Evolutionary conservation across 2,888 invertebrate species (phyloP).

Genomic region (Suillia variegata): DNA sequence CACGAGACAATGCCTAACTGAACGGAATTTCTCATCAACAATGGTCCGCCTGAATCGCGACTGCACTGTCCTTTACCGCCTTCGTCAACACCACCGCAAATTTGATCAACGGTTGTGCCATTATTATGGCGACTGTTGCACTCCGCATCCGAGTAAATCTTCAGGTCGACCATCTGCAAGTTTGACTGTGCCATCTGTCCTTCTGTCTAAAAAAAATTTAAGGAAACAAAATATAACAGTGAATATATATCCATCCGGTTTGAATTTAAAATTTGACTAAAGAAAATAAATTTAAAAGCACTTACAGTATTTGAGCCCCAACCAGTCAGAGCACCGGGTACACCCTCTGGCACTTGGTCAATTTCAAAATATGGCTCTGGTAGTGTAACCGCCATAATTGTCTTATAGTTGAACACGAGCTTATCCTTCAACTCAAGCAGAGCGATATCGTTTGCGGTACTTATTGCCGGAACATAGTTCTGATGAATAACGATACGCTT

Average conservation of each 20-base stretch:
- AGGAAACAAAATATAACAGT: too few species aligned
- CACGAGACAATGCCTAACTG: slow-evolving; percentile 62
- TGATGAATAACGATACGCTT: slow-evolving; percentile 53
- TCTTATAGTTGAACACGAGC: slow-evolving; percentile 42
- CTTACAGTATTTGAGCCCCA: slow-evolving; percentile 54
- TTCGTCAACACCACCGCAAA: slow-evolving; percentile 58
- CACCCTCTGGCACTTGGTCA: slow-evolving; percentile 39
- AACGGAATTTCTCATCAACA: slow-evolving; percentile 42
- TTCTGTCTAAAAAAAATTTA: slow-evolving; percentile 48
- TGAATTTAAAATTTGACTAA: not conserved
- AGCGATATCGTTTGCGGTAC: slow-evolving; percentile 60
- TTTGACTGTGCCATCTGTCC: too few species aligned
- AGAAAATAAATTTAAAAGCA: not conserved
- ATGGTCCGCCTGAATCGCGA: slow-evolving; percentile 57
- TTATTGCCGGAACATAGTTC: slow-evolving; percentile 37
- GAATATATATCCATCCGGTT: too few species aligned
- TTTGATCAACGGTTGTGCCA: slow-evolving; percentile 47
- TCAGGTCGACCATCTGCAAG: slow-evolving; percentile 58
- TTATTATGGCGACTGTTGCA: slow-evolving; percentile 49
- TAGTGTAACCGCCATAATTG: slow-evolving; percentile 46
- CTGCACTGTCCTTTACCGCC: slow-evolving; percentile 55
- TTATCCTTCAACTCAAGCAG: slow-evolving; percentile 51
- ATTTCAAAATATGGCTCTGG: slow-evolving; percentile 41
- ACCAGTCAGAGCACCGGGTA: slow-evolving; percentile 45
- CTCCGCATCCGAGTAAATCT: slow-evolving; percentile 55